Evolutionary conservation across 2,888 invertebrate species (phyloP), one percentile per base, ranked within the genome.

Genomic region (Cosmia trapezina): DNA sequence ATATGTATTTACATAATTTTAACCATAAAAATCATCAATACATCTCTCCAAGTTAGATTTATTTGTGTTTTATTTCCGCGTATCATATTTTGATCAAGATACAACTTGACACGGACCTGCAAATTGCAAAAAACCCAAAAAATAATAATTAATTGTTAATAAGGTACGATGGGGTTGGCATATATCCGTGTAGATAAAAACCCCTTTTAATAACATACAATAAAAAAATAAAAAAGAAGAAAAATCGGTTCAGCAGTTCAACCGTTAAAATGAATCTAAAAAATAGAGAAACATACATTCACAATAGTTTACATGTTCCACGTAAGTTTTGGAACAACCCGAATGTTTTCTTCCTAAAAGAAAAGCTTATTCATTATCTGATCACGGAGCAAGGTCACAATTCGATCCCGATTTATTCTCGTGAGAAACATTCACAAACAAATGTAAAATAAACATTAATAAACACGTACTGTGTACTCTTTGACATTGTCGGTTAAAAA

Each of bases 401-500:
- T 17, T 33, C 28, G 12, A 43, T 59, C 22, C 37, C 37, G 37
- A 72, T 61, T 14, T 70, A 28, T 70, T 70, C 47, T 41, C 56
- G n/a, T 70, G 41, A 19, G 8, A 19, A 62, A 73, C 11, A 12
- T 73, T 22, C 33, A n/a, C 49, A 53, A 12, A 59, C 37, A 33
- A 51, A 73, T 45, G 37, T 17, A 28, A 66, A 65, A 60, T 47
- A 41, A 57, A 59, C 19, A 33, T 45, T 0, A 57, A 53, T 54
- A 47, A 73, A 59, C 22, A 73, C 33, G 8, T 43, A 41, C 14
- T 61, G 59, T 61, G 59, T 49, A 54, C 67, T 67, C 66, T 74
- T 66, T 74, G 74, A 74, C 74, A 74, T 74, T 74, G 74, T 54
- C n/a, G 47, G 19, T 41, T 67, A 74, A 49, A 66, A 74, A 74